Evolutionary conservation across 2,797 vertebrate species (phyloP), one percentile per base, ranked within the genome.

Genomic region (Sternotherus odoratus): DNA sequence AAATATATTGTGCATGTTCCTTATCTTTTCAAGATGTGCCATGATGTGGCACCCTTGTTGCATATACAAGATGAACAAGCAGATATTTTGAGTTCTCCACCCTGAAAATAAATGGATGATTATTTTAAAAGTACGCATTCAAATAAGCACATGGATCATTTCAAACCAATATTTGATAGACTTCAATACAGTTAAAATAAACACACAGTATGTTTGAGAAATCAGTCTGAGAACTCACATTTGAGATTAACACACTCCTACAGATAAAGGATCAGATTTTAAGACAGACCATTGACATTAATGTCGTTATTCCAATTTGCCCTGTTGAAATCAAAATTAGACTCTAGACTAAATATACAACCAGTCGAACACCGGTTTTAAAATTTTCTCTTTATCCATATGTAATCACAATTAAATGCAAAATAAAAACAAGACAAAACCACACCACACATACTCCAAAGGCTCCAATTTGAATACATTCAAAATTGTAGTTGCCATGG

Each of bases 401-500:
- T 72, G 39, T n/a, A 66, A 82, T 83, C 39, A n/a, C n/a, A 3
- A 12, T 5, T 60, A 83, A 11, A 60, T 60, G 57, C 33, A 51
- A 80, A 0, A 0, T 63, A 13, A 17, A 7, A 0, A 50, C 77
- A 77, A 12, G 80, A 17, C 19, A 79, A 24, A 17, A 66, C 24
- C 75, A 86, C 50, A 24, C 57, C 30, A 21, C 2, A 16, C 2
- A 66, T 46, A 66, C 56, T 77, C 50, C 72, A 82, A 82, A 66
- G 43, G 85, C 87, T 63, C 85, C 79, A 26, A 72, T 50, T 51
- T 80, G 39, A 74, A 49, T 69, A 16, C 46, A 57, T 24, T 90
- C n/a, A 9, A 19, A 93, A 94, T 30, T 91, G 82, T 90, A 50
- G 39, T 49, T 87, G 33, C 72, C 92, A 30, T 43, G 77, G 33